A percentile compares a stretch with the other conserved stretches of the same genome.
Evolutionary conservation across 2,113 vertebrate genomes (phyloP).

Genomic region (Trogon surrucura): DNA sequence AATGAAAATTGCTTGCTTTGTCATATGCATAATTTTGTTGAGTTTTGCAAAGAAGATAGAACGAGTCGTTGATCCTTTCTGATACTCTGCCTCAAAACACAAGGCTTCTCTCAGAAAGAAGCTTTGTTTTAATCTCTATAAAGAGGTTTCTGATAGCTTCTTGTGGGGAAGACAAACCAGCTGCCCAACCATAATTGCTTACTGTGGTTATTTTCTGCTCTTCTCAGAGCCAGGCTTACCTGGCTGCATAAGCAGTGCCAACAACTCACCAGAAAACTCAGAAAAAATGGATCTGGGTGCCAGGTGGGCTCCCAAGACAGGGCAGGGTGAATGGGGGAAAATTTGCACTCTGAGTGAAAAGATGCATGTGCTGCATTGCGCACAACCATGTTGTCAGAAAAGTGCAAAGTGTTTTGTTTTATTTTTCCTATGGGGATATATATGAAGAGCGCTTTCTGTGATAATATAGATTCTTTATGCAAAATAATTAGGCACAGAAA

Average conservation of each 20-base stretch:
- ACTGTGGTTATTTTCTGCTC: not conserved
- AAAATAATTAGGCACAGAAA: conserved; percentile 14
- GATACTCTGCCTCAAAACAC: not conserved
- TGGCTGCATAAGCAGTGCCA: not conserved
- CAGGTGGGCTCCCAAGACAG: not conserved
- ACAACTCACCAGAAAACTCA: fast-evolving
- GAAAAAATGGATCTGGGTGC: not conserved
- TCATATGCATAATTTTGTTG: not conserved
- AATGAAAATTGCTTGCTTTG: not conserved
- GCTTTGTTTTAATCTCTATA: not conserved
- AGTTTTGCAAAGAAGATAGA: not conserved
- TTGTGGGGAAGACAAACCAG: not conserved
- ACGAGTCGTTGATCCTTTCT: not conserved
- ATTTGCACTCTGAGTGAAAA: not conserved
- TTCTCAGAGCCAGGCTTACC: not conserved
- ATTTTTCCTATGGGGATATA: not conserved
- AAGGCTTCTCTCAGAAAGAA: not conserved
- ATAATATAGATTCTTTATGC: conserved; percentile 2
- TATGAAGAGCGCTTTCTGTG: not conserved
- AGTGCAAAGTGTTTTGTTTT: not conserved
- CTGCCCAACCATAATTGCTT: not conserved
- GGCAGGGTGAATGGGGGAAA: not conserved
- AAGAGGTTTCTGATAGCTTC: not conserved
- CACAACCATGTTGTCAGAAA: not conserved
- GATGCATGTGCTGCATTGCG: not conserved